Evolutionary conservation across 2,888 invertebrate genomes (phyloP).

Genomic region (Drosophila subsilvestris): DNA sequence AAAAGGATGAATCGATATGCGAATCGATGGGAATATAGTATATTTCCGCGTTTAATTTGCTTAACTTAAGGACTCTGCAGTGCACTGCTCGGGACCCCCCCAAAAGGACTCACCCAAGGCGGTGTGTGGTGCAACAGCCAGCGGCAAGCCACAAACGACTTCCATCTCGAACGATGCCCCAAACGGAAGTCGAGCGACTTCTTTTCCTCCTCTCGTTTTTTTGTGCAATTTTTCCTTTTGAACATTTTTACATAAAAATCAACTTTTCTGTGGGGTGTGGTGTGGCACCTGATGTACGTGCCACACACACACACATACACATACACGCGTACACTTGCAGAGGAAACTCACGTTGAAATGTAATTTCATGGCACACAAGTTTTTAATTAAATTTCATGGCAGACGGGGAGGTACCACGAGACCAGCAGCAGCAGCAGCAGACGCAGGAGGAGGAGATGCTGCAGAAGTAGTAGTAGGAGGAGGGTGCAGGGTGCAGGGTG

Average conservation of each 20-base stretch:
- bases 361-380: constrained; percentile 81
- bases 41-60: not conserved
- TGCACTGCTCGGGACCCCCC: not conserved
- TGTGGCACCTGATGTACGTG: constrained; percentile 56
- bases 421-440: constrained; percentile 43
- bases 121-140: constrained; percentile 18
- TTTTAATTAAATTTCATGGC: constrained; percentile 79
- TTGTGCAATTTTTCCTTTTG: constrained; percentile 20
- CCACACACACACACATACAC: constrained; percentile 38
- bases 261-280: constrained; percentile 48
- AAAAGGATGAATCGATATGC: not conserved
- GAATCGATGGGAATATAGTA: not conserved
- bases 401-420: constrained; percentile 45
- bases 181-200: constrained; percentile 51
- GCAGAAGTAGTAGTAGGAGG: not conserved
- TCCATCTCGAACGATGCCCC: constrained; percentile 28
- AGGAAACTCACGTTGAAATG: constrained; percentile 71
- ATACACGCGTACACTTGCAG: constrained; percentile 25
- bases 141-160: constrained; percentile 17
- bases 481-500: not conserved
- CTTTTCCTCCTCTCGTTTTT: constrained; percentile 54
- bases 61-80: not conserved
- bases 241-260: constrained; percentile 57
- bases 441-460: constrained; percentile 12
- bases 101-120: not conserved